Conservation (phyloP, 2,113 vertebrate species). For the Indicator maculatus region DNA sequence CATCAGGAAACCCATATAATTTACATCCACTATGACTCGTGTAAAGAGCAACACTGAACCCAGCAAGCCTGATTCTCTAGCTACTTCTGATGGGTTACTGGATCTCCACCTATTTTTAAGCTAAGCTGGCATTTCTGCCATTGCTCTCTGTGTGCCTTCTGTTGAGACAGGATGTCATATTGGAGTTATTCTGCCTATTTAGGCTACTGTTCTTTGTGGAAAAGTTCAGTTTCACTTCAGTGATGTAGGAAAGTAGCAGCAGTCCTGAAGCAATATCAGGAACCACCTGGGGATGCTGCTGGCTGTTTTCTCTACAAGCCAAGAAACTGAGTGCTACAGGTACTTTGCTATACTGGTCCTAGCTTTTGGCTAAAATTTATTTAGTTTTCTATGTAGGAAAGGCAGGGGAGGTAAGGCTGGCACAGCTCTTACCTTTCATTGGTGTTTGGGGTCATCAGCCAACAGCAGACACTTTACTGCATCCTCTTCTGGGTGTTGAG, state of each 20-base stretch:
- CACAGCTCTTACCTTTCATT: not conserved
- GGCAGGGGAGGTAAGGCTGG: not conserved
- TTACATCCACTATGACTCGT: not conserved
- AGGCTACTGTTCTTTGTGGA: not conserved
- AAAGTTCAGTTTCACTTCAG: not conserved
- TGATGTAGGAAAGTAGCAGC: not conserved
- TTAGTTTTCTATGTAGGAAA: not conserved
- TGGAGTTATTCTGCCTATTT: not conserved
- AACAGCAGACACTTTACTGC: not conserved
- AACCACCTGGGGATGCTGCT: not conserved
- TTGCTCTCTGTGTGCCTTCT: not conserved
- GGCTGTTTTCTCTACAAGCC: not conserved
- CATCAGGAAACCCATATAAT: not conserved
- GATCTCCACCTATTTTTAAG: not conserved
- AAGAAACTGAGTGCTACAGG: not conserved
- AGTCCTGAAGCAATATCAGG: not conserved
- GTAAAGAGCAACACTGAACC: not conserved
- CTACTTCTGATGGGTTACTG: not conserved
- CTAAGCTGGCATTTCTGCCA: not conserved
- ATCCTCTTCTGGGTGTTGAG: not conserved
- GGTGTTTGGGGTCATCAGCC: not conserved
- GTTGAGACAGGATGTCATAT: not conserved
- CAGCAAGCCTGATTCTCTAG: not conserved
- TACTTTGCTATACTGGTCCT: accelerated
- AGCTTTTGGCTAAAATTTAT: not conserved